Evolutionary conservation across 2,113 vertebrate species (phyloP).

Genomic region (Acinonyx jubatus): DNA sequence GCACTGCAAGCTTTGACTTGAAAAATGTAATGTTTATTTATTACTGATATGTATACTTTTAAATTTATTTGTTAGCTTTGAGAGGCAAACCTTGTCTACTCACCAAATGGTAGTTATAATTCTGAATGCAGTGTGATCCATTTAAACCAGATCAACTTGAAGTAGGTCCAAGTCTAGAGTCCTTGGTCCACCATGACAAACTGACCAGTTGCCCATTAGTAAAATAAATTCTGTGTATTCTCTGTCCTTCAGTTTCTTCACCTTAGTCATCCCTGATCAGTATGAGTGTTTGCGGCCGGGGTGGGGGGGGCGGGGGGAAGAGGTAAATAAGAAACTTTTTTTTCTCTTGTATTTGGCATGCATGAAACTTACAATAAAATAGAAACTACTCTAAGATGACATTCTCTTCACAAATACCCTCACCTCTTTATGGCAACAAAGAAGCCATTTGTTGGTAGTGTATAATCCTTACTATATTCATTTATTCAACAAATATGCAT

Average conservation of each 20-base stretch:
- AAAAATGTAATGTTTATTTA: background rate
- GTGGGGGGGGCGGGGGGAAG: accelerated
- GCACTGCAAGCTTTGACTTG: background rate
- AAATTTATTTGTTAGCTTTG: background rate
- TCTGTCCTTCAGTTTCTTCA: background rate
- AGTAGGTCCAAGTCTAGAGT: background rate
- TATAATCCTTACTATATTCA: background rate
- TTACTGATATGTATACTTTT: background rate
- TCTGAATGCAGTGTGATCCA: background rate
- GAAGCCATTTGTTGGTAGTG: background rate
- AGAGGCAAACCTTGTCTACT: background rate
- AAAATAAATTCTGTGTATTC: background rate
- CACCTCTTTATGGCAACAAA: background rate
- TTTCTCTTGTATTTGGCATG: background rate
- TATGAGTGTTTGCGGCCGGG: background rate
- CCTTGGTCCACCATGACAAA: background rate
- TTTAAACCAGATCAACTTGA: conserved; percentile 1
- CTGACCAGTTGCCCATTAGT: background rate
- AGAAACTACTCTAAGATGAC: background rate
- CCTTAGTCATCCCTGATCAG: background rate
- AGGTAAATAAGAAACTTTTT: background rate
- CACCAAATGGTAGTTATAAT: background rate
- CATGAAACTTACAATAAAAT: conserved; percentile 41
- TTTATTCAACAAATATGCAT: background rate
- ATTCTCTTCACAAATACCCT: background rate